A percentile compares a stretch with the other conserved stretches of the same genome.
Evolutionary conservation across 2,113 vertebrate species (phyloP).

Genomic region (Nothobranchius kuhntae): DNA sequence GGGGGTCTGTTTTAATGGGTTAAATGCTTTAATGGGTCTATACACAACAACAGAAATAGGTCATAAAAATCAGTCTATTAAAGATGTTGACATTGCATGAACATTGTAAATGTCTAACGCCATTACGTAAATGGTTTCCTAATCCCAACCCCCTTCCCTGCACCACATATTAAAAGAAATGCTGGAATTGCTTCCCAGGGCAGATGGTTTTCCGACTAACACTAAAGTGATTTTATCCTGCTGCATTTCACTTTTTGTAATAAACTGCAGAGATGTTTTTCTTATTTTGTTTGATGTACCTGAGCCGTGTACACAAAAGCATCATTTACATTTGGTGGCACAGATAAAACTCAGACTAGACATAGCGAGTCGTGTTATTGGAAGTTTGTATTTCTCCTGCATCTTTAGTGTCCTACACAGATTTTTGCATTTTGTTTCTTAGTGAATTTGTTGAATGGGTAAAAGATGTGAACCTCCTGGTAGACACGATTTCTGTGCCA

Average conservation of each 20-base stretch:
- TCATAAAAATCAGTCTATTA: constrained; percentile 59
- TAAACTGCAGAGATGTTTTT: constrained; percentile 41
- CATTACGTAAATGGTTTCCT: constrained; percentile 46
- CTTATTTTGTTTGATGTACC: constrained; percentile 53
- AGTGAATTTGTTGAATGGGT: constrained; percentile 12
- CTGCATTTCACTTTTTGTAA: constrained; percentile 43
- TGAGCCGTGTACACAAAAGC: constrained; percentile 22
- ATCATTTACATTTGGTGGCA: constrained; percentile 30
- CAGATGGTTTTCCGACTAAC: constrained; percentile 60
- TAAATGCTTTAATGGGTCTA: constrained; percentile 16
- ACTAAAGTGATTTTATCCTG: constrained; percentile 52
- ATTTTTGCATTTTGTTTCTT: background rate
- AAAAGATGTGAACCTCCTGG: constrained; percentile 37
- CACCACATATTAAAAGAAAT: constrained; percentile 64
- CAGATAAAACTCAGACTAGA: constrained; percentile 31
- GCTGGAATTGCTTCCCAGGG: constrained; percentile 62
- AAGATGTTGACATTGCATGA: constrained; percentile 57
- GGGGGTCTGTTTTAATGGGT: constrained; percentile 1
- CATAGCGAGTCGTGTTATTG: constrained; percentile 29
- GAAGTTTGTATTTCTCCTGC: constrained; percentile 14
- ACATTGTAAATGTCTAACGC: constrained; percentile 42
- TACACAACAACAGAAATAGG: constrained; percentile 28
- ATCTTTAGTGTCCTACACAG: background rate
- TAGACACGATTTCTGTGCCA: constrained; percentile 57
- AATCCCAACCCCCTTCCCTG: constrained; percentile 45